Base-by-base conservation (phyloP, 2,888 invertebrate genomes). In the Metallyticus violacea region DNA sequence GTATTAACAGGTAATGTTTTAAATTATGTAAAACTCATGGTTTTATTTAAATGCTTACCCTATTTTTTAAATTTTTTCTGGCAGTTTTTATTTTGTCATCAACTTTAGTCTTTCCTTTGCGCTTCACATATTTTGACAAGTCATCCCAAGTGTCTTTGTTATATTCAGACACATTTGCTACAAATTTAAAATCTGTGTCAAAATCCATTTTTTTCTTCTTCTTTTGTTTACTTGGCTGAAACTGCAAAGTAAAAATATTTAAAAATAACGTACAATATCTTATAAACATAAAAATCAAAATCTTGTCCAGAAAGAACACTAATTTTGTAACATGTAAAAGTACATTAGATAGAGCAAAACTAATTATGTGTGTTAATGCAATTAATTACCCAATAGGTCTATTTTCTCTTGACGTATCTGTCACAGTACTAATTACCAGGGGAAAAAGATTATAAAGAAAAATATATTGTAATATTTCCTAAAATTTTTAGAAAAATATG, bases 61-160 rank as follows among this genome's bases (percentile, higher is more conserved):
- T 90, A 86, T 92, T 92, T 87, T 92, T 93, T 84, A 93, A 91
- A 89, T 93, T 91, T 89, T 92, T 92, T 84, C 95, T 90, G 0
- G 93, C 92, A 89, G 93, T 94, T 78, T 94, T 93, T 89, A 98
- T 97, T 92, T 96, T 97, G 88, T 98, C 97, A 91, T 98, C 97
- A 1, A 97, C 93, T 89, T 97, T 96, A 25, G 95, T 94, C 89
- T 96, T 95, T 0, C 95, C 96, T 92, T 97, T 97, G 76, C 97
- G 94, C 90, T 96, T 95, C 0, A 97, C 94, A 91, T 96, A 97
- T 90, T 96, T 96, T 90, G 94, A 94, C 28, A 97, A 90, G 91
- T 97, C 95, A 91, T 96, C 95, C 96, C 97, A 96, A 5, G 96
- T 94, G 90, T 97, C 96, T 92, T 95, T 91, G 91, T 97, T 97